Percentiles rank a stretch among this genome's conserved stretches.
Evolutionary conservation across 2,797 vertebrate species (phyloP).

Genomic region (Glyptemys insculpta): DNA sequence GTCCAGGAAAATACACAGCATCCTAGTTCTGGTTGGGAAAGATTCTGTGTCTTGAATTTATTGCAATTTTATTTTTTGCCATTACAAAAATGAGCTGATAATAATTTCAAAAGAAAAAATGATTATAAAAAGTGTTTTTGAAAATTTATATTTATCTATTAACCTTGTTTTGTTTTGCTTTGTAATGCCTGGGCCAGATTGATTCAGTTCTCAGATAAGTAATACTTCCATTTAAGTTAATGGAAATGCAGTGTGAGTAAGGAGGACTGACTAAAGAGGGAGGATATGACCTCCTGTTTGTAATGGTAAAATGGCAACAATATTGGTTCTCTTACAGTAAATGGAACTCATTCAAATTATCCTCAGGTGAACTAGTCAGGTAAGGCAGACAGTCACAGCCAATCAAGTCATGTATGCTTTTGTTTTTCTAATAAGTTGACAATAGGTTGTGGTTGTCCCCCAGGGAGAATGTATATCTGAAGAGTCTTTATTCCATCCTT

Average conservation of each 20-base stretch:
- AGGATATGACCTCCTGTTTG: not conserved
- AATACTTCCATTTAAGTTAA: not conserved
- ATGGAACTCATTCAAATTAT: not conserved
- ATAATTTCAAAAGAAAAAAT: not conserved
- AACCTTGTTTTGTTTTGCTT: not conserved
- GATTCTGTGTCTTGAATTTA: not conserved
- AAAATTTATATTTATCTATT: not conserved
- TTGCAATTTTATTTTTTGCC: not conserved
- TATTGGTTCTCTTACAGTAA: not conserved
- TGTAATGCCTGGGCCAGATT: not conserved
- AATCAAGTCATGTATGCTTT: not conserved
- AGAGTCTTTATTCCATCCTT: not conserved
- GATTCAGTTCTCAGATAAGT: not conserved
- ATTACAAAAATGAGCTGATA: not conserved
- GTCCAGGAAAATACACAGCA: not conserved
- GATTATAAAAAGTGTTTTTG: not conserved
- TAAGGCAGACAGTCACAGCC: not conserved
- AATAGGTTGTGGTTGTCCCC: constrained; percentile 10
- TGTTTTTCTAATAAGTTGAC: constrained; percentile 5
- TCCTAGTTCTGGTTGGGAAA: not conserved
- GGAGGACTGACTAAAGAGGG: not conserved
- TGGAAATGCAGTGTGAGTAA: not conserved
- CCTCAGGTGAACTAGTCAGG: not conserved
- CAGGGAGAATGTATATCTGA: constrained; percentile 12
- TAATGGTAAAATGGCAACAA: not conserved